Conservation (phyloP, 1,140 invertebrate species). For the silkworm (Bombyx mori) region ASM3026992v2 NC_085124.1:15092501-15093000, state of each 20-base stretch:
- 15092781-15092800: conserved; percentile 20
- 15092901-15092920: background rate
- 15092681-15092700: conserved; percentile 20
- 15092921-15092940: conserved; percentile 1
- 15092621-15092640: conserved; percentile 20
- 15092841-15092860: conserved; percentile 5
- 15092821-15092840: conserved; percentile 21
- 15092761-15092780: no score
- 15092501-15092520: no score
- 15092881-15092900: background rate
- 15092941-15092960: no score
- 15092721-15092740: no score
- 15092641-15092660: conserved; percentile 31
- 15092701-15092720: conserved; percentile 19
- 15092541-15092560: background rate
- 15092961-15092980: no score
- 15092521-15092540: no score
- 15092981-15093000: no score
- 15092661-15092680: conserved; percentile 43
- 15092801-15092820: conserved; percentile 39
- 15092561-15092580: conserved; percentile 32
- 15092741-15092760: no score
- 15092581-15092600: conserved; percentile 29
- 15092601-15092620: conserved; percentile 7
- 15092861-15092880: conserved; percentile 5